Evolutionary conservation across 2,113 vertebrate genomes (phyloP), one percentile per base, ranked within the genome.

Genomic region (Microcebus murinus): DNA sequence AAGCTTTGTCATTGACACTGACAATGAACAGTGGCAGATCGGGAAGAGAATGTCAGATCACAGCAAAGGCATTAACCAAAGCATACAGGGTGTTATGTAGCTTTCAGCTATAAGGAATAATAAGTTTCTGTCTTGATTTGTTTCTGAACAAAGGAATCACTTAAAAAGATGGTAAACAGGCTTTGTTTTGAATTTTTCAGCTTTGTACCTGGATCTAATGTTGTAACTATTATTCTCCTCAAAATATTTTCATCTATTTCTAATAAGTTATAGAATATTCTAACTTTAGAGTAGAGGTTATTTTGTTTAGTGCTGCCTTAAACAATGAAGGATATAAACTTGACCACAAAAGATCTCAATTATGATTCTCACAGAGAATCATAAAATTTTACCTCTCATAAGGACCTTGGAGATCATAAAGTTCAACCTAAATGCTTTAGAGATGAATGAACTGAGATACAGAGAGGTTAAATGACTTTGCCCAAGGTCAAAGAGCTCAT

Each of bases 231-330:
- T 45, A 36, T 91, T 96, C 55, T 91, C 50, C 59, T 27, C 84
- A 95, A 96, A 71, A 39, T 50, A 87, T 94, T 97, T 96, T 71
- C 80, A 67, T 29, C 21, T 96, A 25, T 87, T 96, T 90, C 80
- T 71, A 87, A 23, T 82, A 96, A 92, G 59, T 84, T 93, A 68
- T 71, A 89, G 77, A 96, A 85, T 96, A 96, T 93, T 96, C 97
- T 97, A 95, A 96, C 88, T 95, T 96, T 52, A 82, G 95, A 79
- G 76, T 94, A 74, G 13, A 80, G 85, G 50, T 97, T 84, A 82
- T 63, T 97, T 55, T 82, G 70, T 96, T 89, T 97, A 88, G 93
- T 87, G 73, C 95, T 96, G 83, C 81, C 20, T 87, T 59, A 68
- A 71, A 93, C 90, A 94, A 95, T 70, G 65, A 88, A 91, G 42